Percentiles rank a stretch among this genome's conserved stretches.
Conservation (phyloP, 2,888 invertebrate species). For the Sarcophaga variegata region DNA sequence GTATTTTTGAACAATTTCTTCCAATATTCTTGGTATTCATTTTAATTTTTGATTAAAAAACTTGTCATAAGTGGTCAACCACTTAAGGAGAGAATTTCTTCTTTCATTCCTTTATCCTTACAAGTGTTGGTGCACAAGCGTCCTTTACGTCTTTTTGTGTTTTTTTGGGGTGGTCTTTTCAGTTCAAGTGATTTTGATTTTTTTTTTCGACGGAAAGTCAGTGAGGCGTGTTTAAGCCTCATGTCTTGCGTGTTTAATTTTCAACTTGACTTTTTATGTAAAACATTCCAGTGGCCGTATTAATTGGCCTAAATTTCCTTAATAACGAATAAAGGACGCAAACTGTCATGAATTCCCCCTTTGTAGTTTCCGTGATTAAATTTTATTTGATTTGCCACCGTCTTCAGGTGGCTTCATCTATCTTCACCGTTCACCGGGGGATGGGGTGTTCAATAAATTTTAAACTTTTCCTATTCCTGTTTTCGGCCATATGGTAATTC, state of each 20-base stretch:
- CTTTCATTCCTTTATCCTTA: slow-evolving; percentile 5
- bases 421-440: no score
- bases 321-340: slow-evolving; percentile 56
- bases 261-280: slow-evolving; percentile 71
- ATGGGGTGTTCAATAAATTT: slow-evolving; percentile 31
- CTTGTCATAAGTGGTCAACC: slow-evolving; percentile 68
- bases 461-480: slow-evolving; percentile 45
- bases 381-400: slow-evolving; percentile 62
- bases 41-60: slow-evolving; percentile 50
- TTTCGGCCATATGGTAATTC: slow-evolving; percentile 76
- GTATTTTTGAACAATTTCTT: neutral
- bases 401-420: slow-evolving; percentile 52
- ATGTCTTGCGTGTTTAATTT: slow-evolving; percentile 76
- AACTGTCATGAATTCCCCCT: slow-evolving; percentile 18
- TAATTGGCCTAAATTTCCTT: slow-evolving; percentile 73
- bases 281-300: slow-evolving; percentile 59
- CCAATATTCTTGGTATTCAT: neutral
- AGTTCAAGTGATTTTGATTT: slow-evolving; percentile 8
- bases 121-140: slow-evolving; percentile 8
- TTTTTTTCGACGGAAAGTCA: slow-evolving; percentile 42
- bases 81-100: slow-evolving; percentile 36
- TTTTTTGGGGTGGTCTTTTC: slow-evolving; percentile 22
- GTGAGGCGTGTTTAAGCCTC: slow-evolving; percentile 68
- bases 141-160: neutral
- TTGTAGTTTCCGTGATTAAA: slow-evolving; percentile 53